A percentile compares a stretch with the other conserved stretches of the same genome.
Conservation (phyloP, 2,888 invertebrate species). For the Heliconius charithonia region DNA sequence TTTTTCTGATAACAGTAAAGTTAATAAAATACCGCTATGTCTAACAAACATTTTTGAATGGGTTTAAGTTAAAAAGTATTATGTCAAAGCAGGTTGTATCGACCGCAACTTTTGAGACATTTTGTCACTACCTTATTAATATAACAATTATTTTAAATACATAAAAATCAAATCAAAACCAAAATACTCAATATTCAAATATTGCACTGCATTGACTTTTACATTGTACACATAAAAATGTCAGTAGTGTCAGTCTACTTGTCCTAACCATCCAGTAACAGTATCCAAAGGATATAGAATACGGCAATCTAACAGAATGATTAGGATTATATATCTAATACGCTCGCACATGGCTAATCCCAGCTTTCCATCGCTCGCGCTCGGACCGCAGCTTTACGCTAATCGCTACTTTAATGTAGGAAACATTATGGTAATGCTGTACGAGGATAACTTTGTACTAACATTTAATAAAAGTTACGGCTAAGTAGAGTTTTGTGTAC, state of each 20-base stretch:
- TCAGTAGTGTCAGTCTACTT: neutral
- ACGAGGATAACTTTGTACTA: conserved; percentile 24
- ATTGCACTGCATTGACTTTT: neutral
- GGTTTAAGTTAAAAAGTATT: no score
- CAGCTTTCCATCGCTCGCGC: conserved; percentile 34
- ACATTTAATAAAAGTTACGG: conserved; percentile 25
- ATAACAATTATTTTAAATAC: no score
- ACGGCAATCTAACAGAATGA: conserved; percentile 22
- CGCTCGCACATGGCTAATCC: conserved; percentile 33
- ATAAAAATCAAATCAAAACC: no score
- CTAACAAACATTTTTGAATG: no score
- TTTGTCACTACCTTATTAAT: no score
- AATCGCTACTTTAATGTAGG: conserved; percentile 34
- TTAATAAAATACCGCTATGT: no score
- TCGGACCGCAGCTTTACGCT: conserved; percentile 36
- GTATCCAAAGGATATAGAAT: conserved; percentile 10
- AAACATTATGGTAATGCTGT: conserved; percentile 39
- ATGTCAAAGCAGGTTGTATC: no score
- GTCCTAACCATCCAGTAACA: neutral
- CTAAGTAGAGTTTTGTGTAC: conserved; percentile 14
- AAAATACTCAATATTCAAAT: neutral
- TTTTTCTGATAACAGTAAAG: neutral
- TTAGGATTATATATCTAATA: conserved; percentile 31
- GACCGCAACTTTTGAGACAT: no score
- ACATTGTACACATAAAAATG: neutral